Percentiles rank a stretch among this genome's conserved stretches.
Evolutionary conservation across 2,113 vertebrate species (phyloP).

Genomic region (Ramphastos sulfuratus): DNA sequence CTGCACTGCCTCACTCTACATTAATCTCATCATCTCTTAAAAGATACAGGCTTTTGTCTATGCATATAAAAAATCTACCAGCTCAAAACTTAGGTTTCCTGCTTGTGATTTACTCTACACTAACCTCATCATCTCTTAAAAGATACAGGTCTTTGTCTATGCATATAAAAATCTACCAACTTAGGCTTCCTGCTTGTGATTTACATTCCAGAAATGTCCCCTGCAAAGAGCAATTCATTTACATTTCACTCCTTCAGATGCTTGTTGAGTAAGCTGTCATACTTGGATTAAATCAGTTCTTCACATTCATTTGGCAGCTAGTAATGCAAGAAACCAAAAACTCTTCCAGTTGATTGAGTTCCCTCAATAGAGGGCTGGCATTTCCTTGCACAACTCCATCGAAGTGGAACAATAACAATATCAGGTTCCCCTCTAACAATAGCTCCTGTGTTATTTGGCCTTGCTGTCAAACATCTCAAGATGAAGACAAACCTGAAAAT

Average conservation of each 20-base stretch:
- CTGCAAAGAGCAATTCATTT: constrained; percentile 55
- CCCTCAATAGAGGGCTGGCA: constrained; percentile 59
- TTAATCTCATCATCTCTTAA: not conserved
- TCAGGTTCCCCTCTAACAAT: constrained; percentile 66
- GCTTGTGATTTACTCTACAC: too few relatives aligned
- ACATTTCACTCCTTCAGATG: constrained; percentile 35
- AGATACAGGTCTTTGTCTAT: not conserved
- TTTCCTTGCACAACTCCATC: constrained; percentile 6
- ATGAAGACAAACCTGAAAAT: constrained; percentile 44
- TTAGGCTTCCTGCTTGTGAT: not conserved
- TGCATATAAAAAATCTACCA: too few relatives aligned
- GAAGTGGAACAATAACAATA: constrained; percentile 69
- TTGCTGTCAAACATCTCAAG: constrained; percentile 48
- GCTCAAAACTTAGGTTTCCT: too few relatives aligned
- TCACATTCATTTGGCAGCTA: constrained; percentile 41
- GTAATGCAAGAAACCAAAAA: constrained; percentile 60
- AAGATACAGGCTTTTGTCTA: too few relatives aligned
- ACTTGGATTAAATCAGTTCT: constrained; percentile 56
- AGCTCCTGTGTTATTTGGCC: constrained; percentile 40
- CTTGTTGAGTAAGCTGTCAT: constrained; percentile 47
- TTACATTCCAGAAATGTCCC: not conserved
- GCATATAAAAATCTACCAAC: not conserved
- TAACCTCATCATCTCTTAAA: not conserved
- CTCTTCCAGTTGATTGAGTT: constrained; percentile 58
- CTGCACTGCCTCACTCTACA: not conserved